Percentiles rank a stretch among this genome's conserved stretches.
Evolutionary conservation across 2,797 vertebrate species (phyloP).

Genomic region (Pangasius krempfi): DNA sequence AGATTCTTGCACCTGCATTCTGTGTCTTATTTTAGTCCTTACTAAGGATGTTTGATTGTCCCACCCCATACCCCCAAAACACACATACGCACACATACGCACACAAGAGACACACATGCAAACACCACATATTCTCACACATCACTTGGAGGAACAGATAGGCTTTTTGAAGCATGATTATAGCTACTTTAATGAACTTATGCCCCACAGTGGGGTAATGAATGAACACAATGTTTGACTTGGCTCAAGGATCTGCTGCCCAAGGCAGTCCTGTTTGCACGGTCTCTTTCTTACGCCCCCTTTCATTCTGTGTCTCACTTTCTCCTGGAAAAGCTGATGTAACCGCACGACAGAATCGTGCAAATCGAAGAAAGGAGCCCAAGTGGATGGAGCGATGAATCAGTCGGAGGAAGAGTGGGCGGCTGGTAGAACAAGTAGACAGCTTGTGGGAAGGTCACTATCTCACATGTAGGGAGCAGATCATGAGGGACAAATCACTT

Average conservation of each 20-base stretch:
- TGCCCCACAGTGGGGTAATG: slow-evolving; percentile 27
- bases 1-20: neutral
- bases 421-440: slow-evolving; percentile 42
- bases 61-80: neutral
- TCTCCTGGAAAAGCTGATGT: slow-evolving; percentile 56
- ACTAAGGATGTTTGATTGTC: neutral
- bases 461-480: slow-evolving; percentile 46
- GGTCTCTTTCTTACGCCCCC: slow-evolving; percentile 22
- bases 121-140: neutral
- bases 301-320: slow-evolving; percentile 24
- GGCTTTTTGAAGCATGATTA: slow-evolving; percentile 26
- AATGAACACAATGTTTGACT: slow-evolving; percentile 41
- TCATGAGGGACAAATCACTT: slow-evolving; percentile 28
- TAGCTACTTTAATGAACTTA: slow-evolving; percentile 45
- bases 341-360: slow-evolving; percentile 57
- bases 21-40: neutral
- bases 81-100: neutral
- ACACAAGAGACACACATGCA: neutral
- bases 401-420: slow-evolving; percentile 48
- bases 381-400: slow-evolving; percentile 50
- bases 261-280: slow-evolving; percentile 59
- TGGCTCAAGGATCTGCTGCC: slow-evolving; percentile 41
- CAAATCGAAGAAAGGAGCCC: slow-evolving; percentile 51
- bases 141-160: slow-evolving; percentile 4
- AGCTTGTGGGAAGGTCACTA: slow-evolving; percentile 47